Base-by-base conservation (phyloP, 2,113 vertebrate genomes). In the Plestiodon gilberti region DNA sequence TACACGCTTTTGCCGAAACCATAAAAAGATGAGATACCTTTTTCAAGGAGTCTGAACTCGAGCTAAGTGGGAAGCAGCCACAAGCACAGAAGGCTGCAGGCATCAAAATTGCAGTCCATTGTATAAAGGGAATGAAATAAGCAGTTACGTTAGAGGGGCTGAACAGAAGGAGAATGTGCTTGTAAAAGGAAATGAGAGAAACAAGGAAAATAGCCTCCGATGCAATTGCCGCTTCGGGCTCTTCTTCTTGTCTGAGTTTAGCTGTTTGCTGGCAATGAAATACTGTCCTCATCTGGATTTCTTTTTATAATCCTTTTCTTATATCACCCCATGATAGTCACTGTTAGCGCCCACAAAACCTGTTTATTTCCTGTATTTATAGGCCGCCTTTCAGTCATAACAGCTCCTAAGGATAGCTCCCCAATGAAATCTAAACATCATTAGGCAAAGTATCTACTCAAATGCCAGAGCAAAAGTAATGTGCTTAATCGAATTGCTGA, bases 121-220 rank as follows among this genome's bases (percentile, higher is more conserved):
- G 35, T 64, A 64, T 35, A 62, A 64, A 74, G 57, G 15, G 38
- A 81, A 64, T 38, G 69, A 74, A 86, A 73, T 33, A 64, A 81
- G 57, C 78, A 35, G 22, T 86, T 81, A 64, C 20, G 40, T 81
- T 75, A 86, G 57, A 81, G 38, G 62, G n/a, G 6, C n/a, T 86
- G 78, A 86, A 81, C 78, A 86, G 69, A 84, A 35, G 83, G 70
- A 74, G 55, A 85, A 85, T 85, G 65, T 81, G 57, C 67, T 73
- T 81, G 57, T 48, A 43, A 86, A 48, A 52, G 40, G 40, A 75
- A 86, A 74, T 86, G 22, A 86, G 40, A 81, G 30, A 15, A 64
- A 64, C 62, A 25, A 6, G 57, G n/a, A 64, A 80, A n/a, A 74
- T 28, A 73, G 69, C 35, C 38, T 30, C 38, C 33, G 40, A 78